Percentiles rank a stretch among this genome's conserved stretches.
phyloP scores from a whole-genome alignment of 2,888 invertebrate genomes.

The Ophonus ardosiacus region DNA sequence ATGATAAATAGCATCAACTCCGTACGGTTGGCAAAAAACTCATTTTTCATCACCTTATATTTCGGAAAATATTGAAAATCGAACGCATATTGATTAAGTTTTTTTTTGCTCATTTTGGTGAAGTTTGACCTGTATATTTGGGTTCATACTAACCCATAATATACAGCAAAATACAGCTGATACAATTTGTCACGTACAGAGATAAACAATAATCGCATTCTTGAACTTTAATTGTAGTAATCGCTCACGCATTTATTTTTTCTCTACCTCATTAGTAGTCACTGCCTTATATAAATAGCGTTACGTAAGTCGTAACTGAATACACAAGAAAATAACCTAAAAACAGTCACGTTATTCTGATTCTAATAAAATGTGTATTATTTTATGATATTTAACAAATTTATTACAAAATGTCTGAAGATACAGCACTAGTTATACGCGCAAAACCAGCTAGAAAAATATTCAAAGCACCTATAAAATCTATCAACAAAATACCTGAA shows the following conservation, averaged over 20 bases:
- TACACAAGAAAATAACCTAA: neutral
- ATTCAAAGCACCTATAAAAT: slow-evolving; percentile 85
- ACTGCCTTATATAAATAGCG: neutral
- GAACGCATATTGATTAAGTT: no score
- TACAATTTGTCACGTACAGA: neutral
- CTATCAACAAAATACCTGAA: slow-evolving; percentile 88
- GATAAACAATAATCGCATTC: neutral
- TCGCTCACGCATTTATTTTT: neutral
- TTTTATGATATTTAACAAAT: neutral
- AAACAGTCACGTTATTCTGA: slow-evolving; percentile 23
- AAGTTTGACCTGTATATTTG: no score
- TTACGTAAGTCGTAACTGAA: slow-evolving; percentile 8
- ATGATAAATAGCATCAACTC: no score
- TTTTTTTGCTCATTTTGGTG: no score
- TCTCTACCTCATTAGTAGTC: neutral
- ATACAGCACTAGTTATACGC: slow-evolving; percentile 82
- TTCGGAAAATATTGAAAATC: no score
- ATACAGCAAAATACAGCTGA: no score
- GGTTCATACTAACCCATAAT: no score
- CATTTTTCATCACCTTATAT: no score
- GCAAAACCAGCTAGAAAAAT: slow-evolving; percentile 89
- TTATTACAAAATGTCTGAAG: slow-evolving; percentile 67
- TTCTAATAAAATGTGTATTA: neutral
- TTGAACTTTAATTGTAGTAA: neutral
- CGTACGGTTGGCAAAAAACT: no score